A percentile compares a stretch with the other conserved stretches of the same genome.
Conservation (phyloP, 2,113 vertebrate species). For the Paradoxurus hermaphroditus region DNA sequence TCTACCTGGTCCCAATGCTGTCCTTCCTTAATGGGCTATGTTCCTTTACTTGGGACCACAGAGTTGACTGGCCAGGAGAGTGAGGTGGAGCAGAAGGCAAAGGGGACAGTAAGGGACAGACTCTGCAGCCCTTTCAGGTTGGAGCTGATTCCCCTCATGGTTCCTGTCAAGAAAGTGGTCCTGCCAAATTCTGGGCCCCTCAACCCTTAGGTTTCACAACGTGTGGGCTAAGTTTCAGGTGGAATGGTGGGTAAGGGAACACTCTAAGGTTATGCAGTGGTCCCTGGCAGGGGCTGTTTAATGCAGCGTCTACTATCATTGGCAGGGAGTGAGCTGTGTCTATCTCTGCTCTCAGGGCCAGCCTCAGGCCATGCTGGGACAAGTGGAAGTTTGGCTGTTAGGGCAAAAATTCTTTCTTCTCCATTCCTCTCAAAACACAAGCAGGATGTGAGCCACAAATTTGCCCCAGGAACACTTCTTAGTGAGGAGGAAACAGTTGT, state of each 20-base stretch:
- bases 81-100: neutral
- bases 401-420: neutral
- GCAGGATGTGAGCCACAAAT: neutral
- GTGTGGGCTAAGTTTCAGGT: neutral
- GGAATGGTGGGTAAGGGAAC: neutral
- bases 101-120: neutral
- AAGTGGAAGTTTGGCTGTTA: neutral
- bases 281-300: neutral
- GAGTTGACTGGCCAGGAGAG: neutral
- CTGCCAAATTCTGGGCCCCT: neutral
- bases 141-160: neutral
- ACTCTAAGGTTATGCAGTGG: neutral
- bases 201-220: neutral
- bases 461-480: neutral
- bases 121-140: neutral
- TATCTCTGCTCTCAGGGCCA: neutral
- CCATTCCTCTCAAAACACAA: neutral
- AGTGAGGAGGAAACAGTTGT: neutral
- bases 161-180: slow-evolving; percentile 29
- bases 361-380: neutral
- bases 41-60: neutral
- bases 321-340: neutral
- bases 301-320: neutral
- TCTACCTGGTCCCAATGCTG: neutral
- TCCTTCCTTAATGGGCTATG: neutral